phyloP scores from a whole-genome alignment of 1,140 invertebrate species.

The Choristoneura fumiferana region DNA sequence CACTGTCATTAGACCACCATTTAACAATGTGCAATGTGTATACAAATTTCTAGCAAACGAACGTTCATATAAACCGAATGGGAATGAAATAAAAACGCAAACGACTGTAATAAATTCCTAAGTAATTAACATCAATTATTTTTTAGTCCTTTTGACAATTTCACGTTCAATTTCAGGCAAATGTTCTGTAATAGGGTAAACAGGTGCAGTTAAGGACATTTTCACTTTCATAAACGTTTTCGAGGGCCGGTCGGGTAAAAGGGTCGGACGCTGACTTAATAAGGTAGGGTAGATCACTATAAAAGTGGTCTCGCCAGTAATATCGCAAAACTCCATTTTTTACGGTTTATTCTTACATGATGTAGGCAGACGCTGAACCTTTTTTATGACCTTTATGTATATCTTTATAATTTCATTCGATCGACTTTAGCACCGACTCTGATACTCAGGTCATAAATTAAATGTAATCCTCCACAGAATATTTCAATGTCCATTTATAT shows the following conservation, averaged over 20 bases:
- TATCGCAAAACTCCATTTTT: constrained; percentile 49
- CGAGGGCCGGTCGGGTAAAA: constrained; percentile 37
- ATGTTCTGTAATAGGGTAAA: constrained; percentile 36
- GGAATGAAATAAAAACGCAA: constrained; percentile 23
- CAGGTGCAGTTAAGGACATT: constrained; percentile 60
- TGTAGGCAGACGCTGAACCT: constrained; percentile 29
- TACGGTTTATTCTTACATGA: constrained; percentile 41
- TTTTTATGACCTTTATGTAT: constrained; percentile 11
- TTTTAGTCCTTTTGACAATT: constrained; percentile 20
- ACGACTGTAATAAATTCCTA: constrained; percentile 23
- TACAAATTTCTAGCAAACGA: background rate
- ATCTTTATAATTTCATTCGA: constrained; percentile 4
- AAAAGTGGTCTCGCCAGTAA: constrained; percentile 41
- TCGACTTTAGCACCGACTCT: background rate
- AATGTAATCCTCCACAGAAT: too few relatives aligned
- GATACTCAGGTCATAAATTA: too few relatives aligned
- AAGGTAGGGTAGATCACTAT: constrained; percentile 53
- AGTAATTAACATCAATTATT: constrained; percentile 31
- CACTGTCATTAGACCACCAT: background rate
- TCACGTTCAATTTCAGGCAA: constrained; percentile 21
- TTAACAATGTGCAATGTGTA: constrained; percentile 4
- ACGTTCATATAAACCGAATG: background rate
- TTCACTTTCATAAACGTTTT: constrained; percentile 58
- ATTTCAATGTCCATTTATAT: too few relatives aligned
- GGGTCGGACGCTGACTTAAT: constrained; percentile 62